Conservation (phyloP, 2,888 invertebrate species). For the Euproctis similis region DNA sequence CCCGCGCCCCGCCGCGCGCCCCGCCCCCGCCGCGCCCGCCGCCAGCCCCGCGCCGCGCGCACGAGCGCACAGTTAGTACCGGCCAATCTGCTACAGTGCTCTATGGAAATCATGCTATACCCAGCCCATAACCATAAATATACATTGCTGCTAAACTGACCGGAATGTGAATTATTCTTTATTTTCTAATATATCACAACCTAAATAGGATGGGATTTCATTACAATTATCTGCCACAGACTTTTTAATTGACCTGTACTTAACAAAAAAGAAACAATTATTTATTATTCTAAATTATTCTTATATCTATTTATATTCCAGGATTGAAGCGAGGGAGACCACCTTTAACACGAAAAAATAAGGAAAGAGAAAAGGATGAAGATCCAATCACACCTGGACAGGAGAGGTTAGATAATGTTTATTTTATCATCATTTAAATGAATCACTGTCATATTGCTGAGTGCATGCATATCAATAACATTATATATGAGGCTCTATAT, state of each 20-base stretch:
- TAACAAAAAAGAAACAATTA: constrained; percentile 1
- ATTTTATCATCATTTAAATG: no score
- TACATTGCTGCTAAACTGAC: no score
- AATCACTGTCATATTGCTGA: no score
- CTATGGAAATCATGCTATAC: no score
- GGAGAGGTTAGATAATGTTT: constrained; percentile 48
- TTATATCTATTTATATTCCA: constrained; percentile 26
- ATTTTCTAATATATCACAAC: no score
- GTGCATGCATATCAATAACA: no score
- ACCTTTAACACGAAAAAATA: constrained; percentile 52
- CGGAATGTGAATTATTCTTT: no score
- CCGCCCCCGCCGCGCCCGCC: neutral
- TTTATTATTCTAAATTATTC: no score
- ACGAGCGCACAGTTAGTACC: neutral
- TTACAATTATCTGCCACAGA: no score
- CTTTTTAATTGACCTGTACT: constrained; percentile 4
- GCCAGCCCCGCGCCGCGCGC: constrained; percentile 5
- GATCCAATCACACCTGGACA: constrained; percentile 44
- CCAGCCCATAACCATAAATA: no score
- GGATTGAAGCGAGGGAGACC: constrained; percentile 66
- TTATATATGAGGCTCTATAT: no score
- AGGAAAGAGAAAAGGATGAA: constrained; percentile 52
- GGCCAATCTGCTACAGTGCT: neutral
- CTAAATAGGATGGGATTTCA: no score
- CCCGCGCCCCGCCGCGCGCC: constrained; percentile 8